phyloP scores from a whole-genome alignment of 2,113 vertebrate species.

The Ciconia stormi region DNA sequence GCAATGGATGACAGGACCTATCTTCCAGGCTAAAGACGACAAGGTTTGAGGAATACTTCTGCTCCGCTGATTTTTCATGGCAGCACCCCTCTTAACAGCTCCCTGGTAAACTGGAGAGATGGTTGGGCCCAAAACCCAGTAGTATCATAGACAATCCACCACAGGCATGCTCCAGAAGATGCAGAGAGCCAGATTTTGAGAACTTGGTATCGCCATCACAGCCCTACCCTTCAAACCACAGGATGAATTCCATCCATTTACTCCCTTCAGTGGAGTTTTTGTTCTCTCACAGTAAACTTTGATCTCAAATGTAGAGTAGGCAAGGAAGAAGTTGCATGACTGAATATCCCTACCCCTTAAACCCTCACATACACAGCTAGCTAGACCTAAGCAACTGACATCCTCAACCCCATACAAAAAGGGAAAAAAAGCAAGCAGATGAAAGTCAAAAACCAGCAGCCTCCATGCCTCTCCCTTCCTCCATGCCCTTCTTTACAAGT shows the following conservation, averaged over 20 bases:
- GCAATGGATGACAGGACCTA: background rate
- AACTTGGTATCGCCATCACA: background rate
- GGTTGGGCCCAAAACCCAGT: fast-evolving
- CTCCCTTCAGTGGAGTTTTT: background rate
- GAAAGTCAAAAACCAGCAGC: background rate
- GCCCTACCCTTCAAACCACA: background rate
- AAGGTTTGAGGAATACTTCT: background rate
- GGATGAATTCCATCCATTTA: background rate
- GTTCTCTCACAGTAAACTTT: background rate
- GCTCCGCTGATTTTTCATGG: background rate
- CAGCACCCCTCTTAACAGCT: background rate
- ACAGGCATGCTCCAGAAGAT: background rate
- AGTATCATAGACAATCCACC: background rate
- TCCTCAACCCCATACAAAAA: background rate
- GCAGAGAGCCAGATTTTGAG: background rate
- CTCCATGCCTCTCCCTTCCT: fast-evolving
- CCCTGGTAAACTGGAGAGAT: background rate
- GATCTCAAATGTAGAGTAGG: background rate
- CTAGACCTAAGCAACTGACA: background rate
- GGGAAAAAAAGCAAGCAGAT: background rate
- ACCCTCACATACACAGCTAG: fast-evolving
- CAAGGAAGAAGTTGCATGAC: background rate
- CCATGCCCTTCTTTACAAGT: background rate
- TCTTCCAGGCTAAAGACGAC: background rate
- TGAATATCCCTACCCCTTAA: background rate